phyloP scores from a whole-genome alignment of 2,888 invertebrate genomes.

The Cryptocheilus praepositus region DNA sequence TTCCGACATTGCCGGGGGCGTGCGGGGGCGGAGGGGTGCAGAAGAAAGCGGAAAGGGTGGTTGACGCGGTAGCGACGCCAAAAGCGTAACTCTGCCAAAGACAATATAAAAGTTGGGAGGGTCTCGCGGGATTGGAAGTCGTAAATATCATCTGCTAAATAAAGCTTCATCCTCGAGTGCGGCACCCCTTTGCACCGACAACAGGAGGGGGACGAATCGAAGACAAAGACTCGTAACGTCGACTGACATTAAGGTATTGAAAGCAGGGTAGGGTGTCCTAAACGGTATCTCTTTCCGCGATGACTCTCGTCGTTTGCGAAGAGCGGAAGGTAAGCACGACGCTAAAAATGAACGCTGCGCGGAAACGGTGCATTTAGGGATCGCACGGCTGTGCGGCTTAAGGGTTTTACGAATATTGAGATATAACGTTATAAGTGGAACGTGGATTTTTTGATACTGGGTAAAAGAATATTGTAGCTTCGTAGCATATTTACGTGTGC shows the following conservation, averaged over 20 bases:
- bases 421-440: too few relatives aligned
- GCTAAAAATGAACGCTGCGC: too few relatives aligned
- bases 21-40: slow-evolving; percentile 9
- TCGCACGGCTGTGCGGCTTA: too few relatives aligned
- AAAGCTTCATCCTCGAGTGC: slow-evolving; percentile 69
- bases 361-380: too few relatives aligned
- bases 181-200: slow-evolving; percentile 62
- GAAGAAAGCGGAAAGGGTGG: slow-evolving; percentile 3
- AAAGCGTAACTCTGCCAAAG: slow-evolving; percentile 62
- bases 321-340: too few relatives aligned
- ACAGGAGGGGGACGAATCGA: slow-evolving; percentile 39
- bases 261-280: slow-evolving; percentile 36
- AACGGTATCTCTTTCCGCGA: slow-evolving; percentile 31
- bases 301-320: neutral
- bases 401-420: too few relatives aligned
- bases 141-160: slow-evolving; percentile 74
- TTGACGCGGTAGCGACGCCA: slow-evolving; percentile 40
- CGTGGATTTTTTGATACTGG: too few relatives aligned
- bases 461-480: too few relatives aligned
- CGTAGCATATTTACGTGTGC: too few relatives aligned
- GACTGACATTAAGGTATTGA: slow-evolving; percentile 67
- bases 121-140: slow-evolving; percentile 67
- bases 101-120: slow-evolving; percentile 69
- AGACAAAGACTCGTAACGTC: slow-evolving; percentile 67
- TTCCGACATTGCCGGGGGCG: slow-evolving; percentile 37